Evolutionary conservation across 2,113 vertebrate genomes (phyloP).

Genomic region (Scartelaos histophorus): DNA sequence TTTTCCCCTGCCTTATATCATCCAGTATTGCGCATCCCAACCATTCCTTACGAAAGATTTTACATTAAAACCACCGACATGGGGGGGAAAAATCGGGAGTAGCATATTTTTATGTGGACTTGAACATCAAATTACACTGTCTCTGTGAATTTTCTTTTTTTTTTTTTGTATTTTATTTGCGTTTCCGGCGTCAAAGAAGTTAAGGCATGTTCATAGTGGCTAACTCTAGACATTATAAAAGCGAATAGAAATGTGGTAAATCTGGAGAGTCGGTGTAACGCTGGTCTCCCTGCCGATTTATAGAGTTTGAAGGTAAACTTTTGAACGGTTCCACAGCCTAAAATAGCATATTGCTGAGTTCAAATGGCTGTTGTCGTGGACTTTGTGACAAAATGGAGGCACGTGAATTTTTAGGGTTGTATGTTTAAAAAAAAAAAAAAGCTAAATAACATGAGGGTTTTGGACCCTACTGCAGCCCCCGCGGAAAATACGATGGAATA

Average conservation of each 20-base stretch:
- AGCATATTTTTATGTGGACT: conserved; percentile 38
- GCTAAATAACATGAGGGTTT: conserved; percentile 40
- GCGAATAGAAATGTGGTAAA: conserved; percentile 42
- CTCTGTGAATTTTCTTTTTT: conserved; percentile 53
- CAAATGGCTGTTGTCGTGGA: background rate
- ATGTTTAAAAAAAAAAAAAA: conserved; percentile 27
- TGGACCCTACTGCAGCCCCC: conserved; percentile 48
- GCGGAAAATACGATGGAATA: conserved; percentile 59
- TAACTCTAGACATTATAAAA: conserved; percentile 57
- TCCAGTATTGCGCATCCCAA: conserved; percentile 15
- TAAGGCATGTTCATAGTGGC: conserved; percentile 63
- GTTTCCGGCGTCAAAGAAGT: conserved; percentile 45
- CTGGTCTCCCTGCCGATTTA: conserved; percentile 33
- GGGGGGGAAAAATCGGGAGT: conserved; percentile 7
- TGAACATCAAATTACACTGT: conserved; percentile 61
- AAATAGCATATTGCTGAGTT: conserved; percentile 24
- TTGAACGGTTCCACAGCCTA: conserved; percentile 28
- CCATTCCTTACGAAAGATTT: conserved; percentile 43
- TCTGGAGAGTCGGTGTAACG: conserved; percentile 18
- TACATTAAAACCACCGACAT: conserved; percentile 31
- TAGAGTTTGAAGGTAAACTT: conserved; percentile 17
- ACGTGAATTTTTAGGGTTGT: conserved; percentile 31
- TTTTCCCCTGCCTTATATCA: conserved; percentile 6
- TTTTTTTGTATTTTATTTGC: conserved; percentile 31
- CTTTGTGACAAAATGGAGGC: conserved; percentile 10